phyloP scores from a whole-genome alignment of 64 coral and sea anemone genomes.

The Montipora foliosa region DNA sequence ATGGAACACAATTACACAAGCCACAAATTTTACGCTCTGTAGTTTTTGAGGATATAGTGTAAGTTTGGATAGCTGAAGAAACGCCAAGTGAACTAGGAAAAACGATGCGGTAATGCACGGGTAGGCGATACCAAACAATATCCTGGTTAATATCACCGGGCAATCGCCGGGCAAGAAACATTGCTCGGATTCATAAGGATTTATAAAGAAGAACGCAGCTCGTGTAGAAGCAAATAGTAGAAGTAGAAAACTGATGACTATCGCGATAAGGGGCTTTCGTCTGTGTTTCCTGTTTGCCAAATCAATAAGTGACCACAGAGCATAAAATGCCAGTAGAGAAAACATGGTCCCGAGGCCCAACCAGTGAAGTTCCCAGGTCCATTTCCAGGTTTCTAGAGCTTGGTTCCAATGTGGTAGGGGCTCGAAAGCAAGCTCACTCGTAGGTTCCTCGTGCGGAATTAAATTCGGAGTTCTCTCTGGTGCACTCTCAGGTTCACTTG shows the following conservation, averaged over 20 bases:
- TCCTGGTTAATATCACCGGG: conserved; percentile 73
- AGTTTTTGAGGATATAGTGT: conserved; percentile 79
- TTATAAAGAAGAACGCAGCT: conserved; percentile 87
- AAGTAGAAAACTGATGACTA: conserved; percentile 64
- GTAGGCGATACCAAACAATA: conserved; percentile 74
- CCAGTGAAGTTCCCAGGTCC: conserved; percentile 87
- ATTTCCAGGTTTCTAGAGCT: conserved; percentile 77
- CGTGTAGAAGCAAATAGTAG: conserved; percentile 62
- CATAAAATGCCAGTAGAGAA: conserved; percentile 71
- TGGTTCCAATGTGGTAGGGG: conserved; percentile 76
- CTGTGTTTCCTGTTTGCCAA: conserved; percentile 52
- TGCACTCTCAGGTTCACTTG: conserved; percentile 22
- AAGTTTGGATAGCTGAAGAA: conserved; percentile 82
- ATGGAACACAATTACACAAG: conserved; percentile 60
- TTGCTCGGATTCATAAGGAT: conserved; percentile 87
- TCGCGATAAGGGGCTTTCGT: conserved; percentile 65
- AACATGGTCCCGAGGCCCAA: conserved; percentile 75
- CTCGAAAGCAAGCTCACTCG: conserved; percentile 10
- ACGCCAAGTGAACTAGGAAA: conserved; percentile 80
- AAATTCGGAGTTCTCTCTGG: not conserved
- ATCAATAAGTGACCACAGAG: conserved; percentile 71
- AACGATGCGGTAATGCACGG: conserved; percentile 83
- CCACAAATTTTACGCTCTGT: conserved; percentile 77
- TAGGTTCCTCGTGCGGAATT: not conserved
- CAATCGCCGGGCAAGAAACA: conserved; percentile 66